A percentile compares a stretch with the other conserved stretches of the same genome.
These are phyloP conservation scores for Meandrina meandrites DNA, from an alignment of 92 coral and sea anemone genomes.

Conservation along the genomic window DNA sequence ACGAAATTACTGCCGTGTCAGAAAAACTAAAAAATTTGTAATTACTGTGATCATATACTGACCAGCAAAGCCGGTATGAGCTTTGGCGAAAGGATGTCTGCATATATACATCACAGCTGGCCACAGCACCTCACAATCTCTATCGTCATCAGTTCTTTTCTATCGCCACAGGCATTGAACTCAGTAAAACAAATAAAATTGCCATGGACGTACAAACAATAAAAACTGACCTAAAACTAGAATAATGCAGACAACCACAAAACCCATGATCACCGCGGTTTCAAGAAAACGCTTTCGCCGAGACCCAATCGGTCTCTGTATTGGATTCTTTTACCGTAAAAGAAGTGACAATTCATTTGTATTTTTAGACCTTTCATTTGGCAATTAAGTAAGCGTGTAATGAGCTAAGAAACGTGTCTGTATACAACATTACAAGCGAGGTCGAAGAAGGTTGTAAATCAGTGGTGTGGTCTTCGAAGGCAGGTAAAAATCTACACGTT, in stretches of 20 bases:
- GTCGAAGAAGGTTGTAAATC: not conserved
- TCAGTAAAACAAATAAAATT: not conserved
- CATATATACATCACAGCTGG: slow-evolving; percentile 11
- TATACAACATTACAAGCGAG: not conserved
- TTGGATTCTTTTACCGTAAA: not conserved
- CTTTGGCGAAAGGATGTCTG: no score
- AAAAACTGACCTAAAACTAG: not conserved
- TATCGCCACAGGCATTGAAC: slow-evolving; percentile 7
- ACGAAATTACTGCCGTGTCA: not conserved
- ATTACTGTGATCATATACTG: not conserved
- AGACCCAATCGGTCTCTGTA: not conserved
- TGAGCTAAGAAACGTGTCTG: not conserved
- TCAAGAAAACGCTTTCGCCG: not conserved
- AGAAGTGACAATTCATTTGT: not conserved
- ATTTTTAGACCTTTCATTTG: not conserved
- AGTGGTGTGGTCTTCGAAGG: not conserved
- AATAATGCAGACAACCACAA: not conserved
- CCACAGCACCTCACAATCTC: not conserved
- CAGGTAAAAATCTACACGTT: not conserved
- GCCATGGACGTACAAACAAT: not conserved
- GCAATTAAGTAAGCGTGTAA: not conserved
- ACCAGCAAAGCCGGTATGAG: not conserved
- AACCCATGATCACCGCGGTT: slow-evolving; percentile 5
- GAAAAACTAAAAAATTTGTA: not conserved
- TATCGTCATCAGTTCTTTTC: not conserved